phyloP scores from a whole-genome alignment of 2,113 vertebrate species.

The Argyrosomus japonicus region DNA sequence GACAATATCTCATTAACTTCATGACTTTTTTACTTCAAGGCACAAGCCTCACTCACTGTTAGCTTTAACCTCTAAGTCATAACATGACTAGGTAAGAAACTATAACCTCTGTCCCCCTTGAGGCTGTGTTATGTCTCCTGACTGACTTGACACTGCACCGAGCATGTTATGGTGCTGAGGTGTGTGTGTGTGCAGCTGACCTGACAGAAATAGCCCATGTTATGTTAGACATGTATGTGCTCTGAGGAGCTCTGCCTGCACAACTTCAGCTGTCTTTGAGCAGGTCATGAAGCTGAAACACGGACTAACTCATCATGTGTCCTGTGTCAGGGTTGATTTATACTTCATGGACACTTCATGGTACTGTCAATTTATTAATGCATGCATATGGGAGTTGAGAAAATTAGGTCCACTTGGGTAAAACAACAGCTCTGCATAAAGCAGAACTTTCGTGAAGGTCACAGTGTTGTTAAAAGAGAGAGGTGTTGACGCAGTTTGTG shows the following conservation, averaged over 20 bases:
- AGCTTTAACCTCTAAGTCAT: neutral
- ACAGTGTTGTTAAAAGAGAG: neutral
- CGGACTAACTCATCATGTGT: neutral
- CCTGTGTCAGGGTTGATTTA: neutral
- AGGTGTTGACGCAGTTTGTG: too few species aligned
- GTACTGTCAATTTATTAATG: too few species aligned
- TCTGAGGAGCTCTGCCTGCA: neutral
- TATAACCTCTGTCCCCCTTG: neutral
- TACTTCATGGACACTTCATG: neutral
- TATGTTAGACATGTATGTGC: conserved; percentile 10
- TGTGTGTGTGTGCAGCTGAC: neutral
- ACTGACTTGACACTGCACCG: neutral
- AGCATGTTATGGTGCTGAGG: neutral
- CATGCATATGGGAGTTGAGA: neutral
- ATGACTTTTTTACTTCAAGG: neutral
- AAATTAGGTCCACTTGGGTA: neutral
- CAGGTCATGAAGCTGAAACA: conserved; percentile 3
- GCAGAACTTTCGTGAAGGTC: neutral
- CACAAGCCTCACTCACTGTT: neutral
- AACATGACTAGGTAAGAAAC: neutral
- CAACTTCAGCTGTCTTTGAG: neutral
- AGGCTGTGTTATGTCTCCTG: too few species aligned
- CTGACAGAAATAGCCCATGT: conserved; percentile 42
- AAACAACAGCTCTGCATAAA: neutral
- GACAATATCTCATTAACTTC: neutral